phyloP scores from a whole-genome alignment of 2,888 invertebrate species.

The Lithophane socia region DNA sequence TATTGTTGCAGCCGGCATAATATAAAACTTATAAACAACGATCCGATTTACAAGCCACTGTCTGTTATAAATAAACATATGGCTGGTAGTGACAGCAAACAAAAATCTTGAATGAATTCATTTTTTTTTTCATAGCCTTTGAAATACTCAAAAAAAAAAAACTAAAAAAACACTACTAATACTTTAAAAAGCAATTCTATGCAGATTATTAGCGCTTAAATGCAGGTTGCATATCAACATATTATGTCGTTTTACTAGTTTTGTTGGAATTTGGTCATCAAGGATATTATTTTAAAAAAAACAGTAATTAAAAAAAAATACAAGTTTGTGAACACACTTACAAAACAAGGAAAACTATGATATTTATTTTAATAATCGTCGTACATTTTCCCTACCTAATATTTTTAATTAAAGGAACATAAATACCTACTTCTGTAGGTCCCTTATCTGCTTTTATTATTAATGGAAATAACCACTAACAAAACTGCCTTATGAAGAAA shows the following conservation, averaged over 20 bases:
- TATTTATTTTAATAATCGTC: not conserved
- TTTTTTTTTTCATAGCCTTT: not conserved
- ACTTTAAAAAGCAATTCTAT: constrained; percentile 1
- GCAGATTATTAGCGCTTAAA: not conserved
- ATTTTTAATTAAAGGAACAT: not conserved
- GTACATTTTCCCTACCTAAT: not conserved
- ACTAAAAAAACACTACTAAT: too few relatives aligned
- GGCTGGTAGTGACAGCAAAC: constrained; percentile 73
- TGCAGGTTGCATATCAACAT: not conserved
- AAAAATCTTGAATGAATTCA: constrained; percentile 1
- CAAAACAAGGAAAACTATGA: constrained; percentile 31
- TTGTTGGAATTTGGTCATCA: constrained; percentile 5
- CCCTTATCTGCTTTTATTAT: not conserved
- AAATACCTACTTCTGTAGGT: not conserved
- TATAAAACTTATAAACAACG: constrained; percentile 87
- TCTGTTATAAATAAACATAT: constrained; percentile 82
- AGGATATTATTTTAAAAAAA: constrained; percentile 6
- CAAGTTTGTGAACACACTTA: not conserved
- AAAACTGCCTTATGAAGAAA: not conserved
- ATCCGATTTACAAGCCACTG: constrained; percentile 85
- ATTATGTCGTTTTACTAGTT: not conserved
- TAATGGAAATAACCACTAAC: not conserved
- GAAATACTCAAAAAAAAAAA: too few relatives aligned
- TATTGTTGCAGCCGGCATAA: constrained; percentile 81
- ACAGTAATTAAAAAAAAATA: not conserved